Base-by-base conservation (phyloP, 2,797 vertebrate genomes). In the Melanotaenia boesemani region DNA sequence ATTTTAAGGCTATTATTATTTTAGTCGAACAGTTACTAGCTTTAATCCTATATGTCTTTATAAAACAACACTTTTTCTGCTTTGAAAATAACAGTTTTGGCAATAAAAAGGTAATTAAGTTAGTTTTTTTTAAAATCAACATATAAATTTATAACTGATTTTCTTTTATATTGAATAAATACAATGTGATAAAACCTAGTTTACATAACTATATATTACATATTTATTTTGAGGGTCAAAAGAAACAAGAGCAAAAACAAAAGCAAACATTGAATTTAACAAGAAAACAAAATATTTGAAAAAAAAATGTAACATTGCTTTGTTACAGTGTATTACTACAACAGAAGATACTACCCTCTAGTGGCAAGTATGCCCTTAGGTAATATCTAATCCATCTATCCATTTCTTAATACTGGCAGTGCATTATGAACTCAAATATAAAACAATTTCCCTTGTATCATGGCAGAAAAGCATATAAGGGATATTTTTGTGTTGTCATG, bases 331-430 rank as follows among this genome's bases (percentile, higher is more conserved):
- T 70, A 67, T 71, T 81, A 62, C 54, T 75, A 77, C 74, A 87
- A 74, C 89, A 91, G 92, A 92, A 83, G 60, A 88, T 85, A 89
- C 87, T 89, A 91, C 93, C 93, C 94, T 93, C 93, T 94, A 91
- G 94, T 95, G 94, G 94, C 68, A 76, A 82, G 52, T 48, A 44
- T 60, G 71, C 56, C 67, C 55, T 79, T 52, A 74, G 20, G 56
- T 81, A 46, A 24, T 34, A 18, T 72, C 50, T 72, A 22, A 20
- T 70, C 34, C 2, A 48, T 48, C 20, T 15, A 39, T 63, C 2
- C 12, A 71, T 61, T 37, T 57, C 44, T 46, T 44, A 8, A 74
- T 3, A 6, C 22, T 64, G 55, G 70, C 20, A 56, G 69, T 61
- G 39, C 8, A 72, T 65, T 44, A 57, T 67, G 26, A 61, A 76